Evolutionary conservation across 2,113 vertebrate genomes (phyloP), one percentile per base, ranked within the genome.

Genomic region (Ceyx margarethae): DNA sequence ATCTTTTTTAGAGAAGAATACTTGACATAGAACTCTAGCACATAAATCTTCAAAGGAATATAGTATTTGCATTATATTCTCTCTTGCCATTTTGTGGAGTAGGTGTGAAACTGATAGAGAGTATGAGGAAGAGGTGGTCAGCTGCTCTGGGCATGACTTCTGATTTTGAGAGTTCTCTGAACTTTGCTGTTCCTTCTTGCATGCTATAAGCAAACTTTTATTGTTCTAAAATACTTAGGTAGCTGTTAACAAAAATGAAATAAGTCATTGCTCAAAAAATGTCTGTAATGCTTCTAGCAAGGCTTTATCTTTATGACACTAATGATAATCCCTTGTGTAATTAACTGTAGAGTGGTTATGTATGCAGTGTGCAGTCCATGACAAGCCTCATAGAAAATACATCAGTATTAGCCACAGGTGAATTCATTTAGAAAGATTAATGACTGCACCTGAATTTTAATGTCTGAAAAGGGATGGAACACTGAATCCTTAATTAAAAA

Each of bases 341-440:
- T 98, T 98, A 98, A 97, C 97, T 98, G 96, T 96, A 74, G 97
- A 98, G 96, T 96, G 96, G 97, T 97, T 98, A 98, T 98, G 98
- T 97, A 97, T 98, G 97, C 98, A 93, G 96, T 97, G 96, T 96
- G 96, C 96, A 96, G 97, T 96, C 98, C 97, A 98, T 98, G 98
- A 98, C 98, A 98, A 98, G 97, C 97, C 98, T 98, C 98, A 98
- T 97, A 98, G 98, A 98, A 98, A 98, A 98, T 97, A 98, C 97
- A 98, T 98, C 97, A 98, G 97, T 98, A 98, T 98, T 98, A 98
- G 98, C 98, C 98, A 98, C 98, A 98, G 98, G 98, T 98, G 98
- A 98, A 98, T 98, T 98, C 98, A 95, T 98, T 98, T 98, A 98
- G 98, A 98, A 98, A 98, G 98, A 98, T 98, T 98, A 98, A 98